These are phyloP conservation scores for Pteropus rufus DNA, from an alignment of 2,797 vertebrate species.

Conservation along the genomic window DNA sequence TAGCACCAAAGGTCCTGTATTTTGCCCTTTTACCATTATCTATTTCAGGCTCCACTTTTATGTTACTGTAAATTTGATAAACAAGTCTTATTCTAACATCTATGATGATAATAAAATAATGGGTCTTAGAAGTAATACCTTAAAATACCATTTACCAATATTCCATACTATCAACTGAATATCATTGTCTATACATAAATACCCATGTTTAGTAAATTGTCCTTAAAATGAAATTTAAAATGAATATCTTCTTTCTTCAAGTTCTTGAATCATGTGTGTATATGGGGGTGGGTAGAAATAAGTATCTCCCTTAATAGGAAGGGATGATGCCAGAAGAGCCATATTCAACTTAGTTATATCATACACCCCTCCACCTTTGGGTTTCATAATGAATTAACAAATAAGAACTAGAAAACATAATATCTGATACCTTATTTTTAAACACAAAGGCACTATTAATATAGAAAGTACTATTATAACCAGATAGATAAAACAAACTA, in stretches of 20 bases:
- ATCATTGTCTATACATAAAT: neutral
- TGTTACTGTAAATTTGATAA: slow-evolving; percentile 22
- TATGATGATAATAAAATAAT: neutral
- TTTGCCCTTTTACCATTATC: neutral
- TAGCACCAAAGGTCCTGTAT: neutral
- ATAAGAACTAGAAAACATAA: slow-evolving; percentile 24
- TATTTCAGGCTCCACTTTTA: neutral
- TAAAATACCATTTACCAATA: slow-evolving; percentile 14
- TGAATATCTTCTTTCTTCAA: slow-evolving; percentile 24
- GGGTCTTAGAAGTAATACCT: neutral
- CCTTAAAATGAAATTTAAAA: slow-evolving; percentile 48
- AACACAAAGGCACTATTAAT: slow-evolving; percentile 14
- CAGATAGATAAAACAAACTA: slow-evolving; percentile 9
- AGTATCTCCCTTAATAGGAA: slow-evolving; percentile 27
- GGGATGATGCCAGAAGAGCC: slow-evolving; percentile 14
- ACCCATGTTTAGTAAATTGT: neutral
- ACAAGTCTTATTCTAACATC: neutral
- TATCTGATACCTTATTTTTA: slow-evolving; percentile 25
- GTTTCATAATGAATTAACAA: slow-evolving; percentile 42
- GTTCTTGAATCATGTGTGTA: slow-evolving; percentile 32
- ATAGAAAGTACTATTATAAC: neutral
- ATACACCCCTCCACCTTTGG: neutral
- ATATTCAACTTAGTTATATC: slow-evolving; percentile 33
- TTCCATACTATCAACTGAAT: neutral
- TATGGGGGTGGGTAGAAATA: neutral